Percentiles rank a stretch among this genome's conserved stretches.
These are phyloP conservation scores for Orthosia incerta DNA, from an alignment of 2,888 invertebrate species.

Conservation along the genomic window DNA sequence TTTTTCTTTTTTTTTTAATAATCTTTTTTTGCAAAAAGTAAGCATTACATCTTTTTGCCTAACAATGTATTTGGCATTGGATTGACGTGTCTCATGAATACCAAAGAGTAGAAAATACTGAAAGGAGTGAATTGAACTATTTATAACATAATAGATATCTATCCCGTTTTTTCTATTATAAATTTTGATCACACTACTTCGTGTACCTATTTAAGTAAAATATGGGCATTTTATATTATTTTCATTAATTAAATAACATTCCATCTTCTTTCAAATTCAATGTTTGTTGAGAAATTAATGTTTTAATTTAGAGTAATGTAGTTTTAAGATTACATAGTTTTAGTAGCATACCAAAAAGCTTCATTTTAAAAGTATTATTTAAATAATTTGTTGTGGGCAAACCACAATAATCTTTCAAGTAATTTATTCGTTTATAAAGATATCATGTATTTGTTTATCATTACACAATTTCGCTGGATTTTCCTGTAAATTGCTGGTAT, in stretches of 20 bases:
- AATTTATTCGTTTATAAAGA: slow-evolving; percentile 48
- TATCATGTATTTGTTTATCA: slow-evolving; percentile 54
- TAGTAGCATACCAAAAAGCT: slow-evolving; percentile 74
- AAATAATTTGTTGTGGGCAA: slow-evolving; percentile 31
- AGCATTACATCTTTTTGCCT: slow-evolving; percentile 9
- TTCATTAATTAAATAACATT: slow-evolving; percentile 76
- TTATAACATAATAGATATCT: slow-evolving; percentile 79
- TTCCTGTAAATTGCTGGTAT: slow-evolving; percentile 82
- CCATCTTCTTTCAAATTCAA: slow-evolving; percentile 77
- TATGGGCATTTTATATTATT: slow-evolving; percentile 61
- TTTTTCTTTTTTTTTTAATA: not conserved
- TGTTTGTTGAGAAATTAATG: slow-evolving; percentile 80
- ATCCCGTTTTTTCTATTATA: slow-evolving; percentile 81
- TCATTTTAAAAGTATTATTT: slow-evolving; percentile 66
- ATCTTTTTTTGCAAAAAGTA: slow-evolving; percentile 32
- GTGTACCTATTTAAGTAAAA: slow-evolving; percentile 71
- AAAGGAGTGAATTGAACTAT: slow-evolving; percentile 69
- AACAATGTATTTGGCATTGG: slow-evolving; percentile 63
- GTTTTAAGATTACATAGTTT: slow-evolving; percentile 80
- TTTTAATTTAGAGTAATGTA: slow-evolving; percentile 82
- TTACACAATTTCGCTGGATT: slow-evolving; percentile 70
- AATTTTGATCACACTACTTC: slow-evolving; percentile 81
- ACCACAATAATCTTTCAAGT: slow-evolving; percentile 28
- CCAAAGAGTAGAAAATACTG: slow-evolving; percentile 70
- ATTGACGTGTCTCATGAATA: slow-evolving; percentile 80